Conservation (phyloP, 1,140 invertebrate genomes). For the Adelges cooleyi region DNA sequence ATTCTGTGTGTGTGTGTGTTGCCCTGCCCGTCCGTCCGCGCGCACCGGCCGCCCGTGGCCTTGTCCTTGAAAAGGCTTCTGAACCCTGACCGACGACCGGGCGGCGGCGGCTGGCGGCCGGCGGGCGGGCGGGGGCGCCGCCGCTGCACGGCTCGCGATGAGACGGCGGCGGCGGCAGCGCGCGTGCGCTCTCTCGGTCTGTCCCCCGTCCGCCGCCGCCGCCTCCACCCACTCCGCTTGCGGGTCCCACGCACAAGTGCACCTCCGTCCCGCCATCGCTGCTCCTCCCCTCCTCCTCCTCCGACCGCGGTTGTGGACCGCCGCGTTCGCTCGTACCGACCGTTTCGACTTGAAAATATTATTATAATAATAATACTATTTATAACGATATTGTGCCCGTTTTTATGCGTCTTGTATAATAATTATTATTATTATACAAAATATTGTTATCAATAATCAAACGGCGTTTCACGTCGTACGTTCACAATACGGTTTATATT, state of each 20-base stretch:
- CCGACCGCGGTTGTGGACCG: background rate
- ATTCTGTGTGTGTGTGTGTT: background rate
- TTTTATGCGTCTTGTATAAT: too few species aligned
- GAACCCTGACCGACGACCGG: conserved; percentile 27
- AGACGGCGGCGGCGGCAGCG: background rate
- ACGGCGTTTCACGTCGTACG: too few species aligned
- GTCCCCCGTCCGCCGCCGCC: background rate
- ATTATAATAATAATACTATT: too few species aligned
- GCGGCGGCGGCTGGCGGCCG: background rate
- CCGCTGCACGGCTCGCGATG: too few species aligned
- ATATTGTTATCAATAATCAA: too few species aligned
- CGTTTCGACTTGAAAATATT: too few species aligned
- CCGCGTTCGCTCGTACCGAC: background rate
- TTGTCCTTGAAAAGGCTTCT: conserved; percentile 34
- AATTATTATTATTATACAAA: too few species aligned
- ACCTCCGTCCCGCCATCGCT: background rate
- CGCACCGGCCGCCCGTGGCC: conserved; percentile 29
- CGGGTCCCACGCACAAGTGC: background rate
- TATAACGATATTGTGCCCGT: too few species aligned
- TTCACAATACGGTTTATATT: too few species aligned
- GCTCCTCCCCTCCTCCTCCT: background rate
- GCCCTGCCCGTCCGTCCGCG: background rate
- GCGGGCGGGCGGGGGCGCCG: background rate
- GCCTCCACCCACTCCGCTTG: background rate
- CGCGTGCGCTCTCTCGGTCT: conserved; percentile 12